Base-by-base conservation (phyloP, 2,888 invertebrate genomes). In the Strigamia crassipes region DNA sequence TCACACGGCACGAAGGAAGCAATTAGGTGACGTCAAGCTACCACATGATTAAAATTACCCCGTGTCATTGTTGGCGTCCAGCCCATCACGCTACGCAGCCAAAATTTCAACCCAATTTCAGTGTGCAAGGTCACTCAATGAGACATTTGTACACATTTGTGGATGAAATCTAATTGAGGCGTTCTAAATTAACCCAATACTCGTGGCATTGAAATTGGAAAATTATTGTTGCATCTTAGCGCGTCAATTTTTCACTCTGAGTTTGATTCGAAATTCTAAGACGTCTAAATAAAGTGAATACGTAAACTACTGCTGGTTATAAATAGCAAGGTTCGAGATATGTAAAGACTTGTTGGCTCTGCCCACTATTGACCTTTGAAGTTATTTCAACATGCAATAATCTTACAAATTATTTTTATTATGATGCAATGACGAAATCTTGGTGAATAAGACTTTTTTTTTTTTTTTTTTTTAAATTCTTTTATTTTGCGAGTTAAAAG, bases 41-140 rank as follows among this genome's bases (percentile, higher is more conserved):
- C 73, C 73, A 73, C 73, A 31, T 13, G 73, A 73, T 56, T 56
- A 56, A 73, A 73, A 73, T 31, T 73, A 13, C 73, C 73, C 73
- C 73, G 73, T 73, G 73, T 73, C 73, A 27, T 73, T 23, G 27
- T 73, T 73, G 73, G 73, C 73, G 73, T 73, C 8, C 13, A 73
- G 73, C 73, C 73, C 73, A 73, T 27, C n/a, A 27, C 73, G 73
- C 12, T 15, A 73, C n/a, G 73, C 31, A 73, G 73, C 73, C 73
- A 73, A 73, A 73, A 73, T 73, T 51, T 31, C 73, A 27, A 73
- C 73, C 73, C 12, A 73, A 13, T 51, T 51, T 51, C 51, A 51
- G 51, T 51, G 51, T 51, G 18, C 73, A 73, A 73, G 73, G 73
- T 73, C 73, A 73, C 73, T 73, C 73, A 73, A 73, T 73, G 73